Evolutionary conservation across 2,888 invertebrate genomes (phyloP).

Genomic region (Alcis repandata): DNA sequence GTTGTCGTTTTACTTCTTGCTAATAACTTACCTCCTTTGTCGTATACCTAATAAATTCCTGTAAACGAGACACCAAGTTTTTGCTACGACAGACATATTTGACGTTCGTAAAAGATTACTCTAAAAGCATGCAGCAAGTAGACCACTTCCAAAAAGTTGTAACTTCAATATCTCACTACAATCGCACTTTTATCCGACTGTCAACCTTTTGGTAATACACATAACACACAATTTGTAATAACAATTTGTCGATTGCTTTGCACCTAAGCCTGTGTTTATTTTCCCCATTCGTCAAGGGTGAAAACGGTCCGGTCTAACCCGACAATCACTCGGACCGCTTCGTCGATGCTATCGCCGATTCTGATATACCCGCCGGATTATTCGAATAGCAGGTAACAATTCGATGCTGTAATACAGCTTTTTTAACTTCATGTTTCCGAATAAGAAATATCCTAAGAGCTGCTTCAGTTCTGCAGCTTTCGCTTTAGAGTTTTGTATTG

Average conservation of each 20-base stretch:
- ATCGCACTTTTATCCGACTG: slow-evolving; percentile 37
- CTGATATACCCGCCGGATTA: slow-evolving; percentile 85
- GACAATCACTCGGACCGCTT: slow-evolving; percentile 84
- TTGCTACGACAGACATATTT: too few relatives aligned
- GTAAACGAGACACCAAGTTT: too few relatives aligned
- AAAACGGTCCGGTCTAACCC: slow-evolving; percentile 86
- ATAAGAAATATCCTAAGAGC: slow-evolving; percentile 8
- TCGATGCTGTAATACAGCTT: slow-evolving; percentile 48
- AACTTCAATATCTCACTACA: slow-evolving; percentile 30
- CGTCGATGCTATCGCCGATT: slow-evolving; percentile 86
- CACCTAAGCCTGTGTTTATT: slow-evolving; percentile 81
- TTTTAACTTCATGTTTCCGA: slow-evolving; percentile 43
- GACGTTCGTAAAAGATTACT: too few relatives aligned
- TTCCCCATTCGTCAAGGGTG: slow-evolving; percentile 78
- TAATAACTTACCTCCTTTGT: too few relatives aligned
- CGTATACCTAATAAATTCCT: too few relatives aligned
- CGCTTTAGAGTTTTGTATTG: slow-evolving; percentile 10
- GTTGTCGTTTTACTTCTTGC: too few relatives aligned
- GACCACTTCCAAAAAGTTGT: not conserved
- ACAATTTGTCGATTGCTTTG: slow-evolving; percentile 72
- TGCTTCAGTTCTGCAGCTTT: slow-evolving; percentile 21
- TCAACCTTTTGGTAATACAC: slow-evolving; percentile 38
- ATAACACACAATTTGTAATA: slow-evolving; percentile 55
- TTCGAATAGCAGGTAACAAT: slow-evolving; percentile 81
- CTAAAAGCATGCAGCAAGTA: not conserved